Evolutionary conservation across 2,888 invertebrate genomes (phyloP).

Genomic region (Drosophila pegasa): DNA sequence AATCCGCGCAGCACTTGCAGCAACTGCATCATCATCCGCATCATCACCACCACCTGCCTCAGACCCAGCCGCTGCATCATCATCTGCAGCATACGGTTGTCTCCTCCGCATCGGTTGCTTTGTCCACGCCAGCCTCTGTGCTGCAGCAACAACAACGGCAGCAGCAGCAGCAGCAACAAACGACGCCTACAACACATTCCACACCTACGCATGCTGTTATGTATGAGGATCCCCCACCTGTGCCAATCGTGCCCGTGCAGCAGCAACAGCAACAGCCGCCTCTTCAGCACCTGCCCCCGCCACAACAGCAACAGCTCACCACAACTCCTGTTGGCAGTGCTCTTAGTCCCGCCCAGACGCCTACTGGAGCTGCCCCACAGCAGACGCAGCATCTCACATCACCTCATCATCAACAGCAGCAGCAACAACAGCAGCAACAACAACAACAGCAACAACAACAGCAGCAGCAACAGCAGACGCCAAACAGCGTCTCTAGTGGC

Average conservation of each 20-base stretch:
- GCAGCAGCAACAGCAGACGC: constrained; percentile 73
- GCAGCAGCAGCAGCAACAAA: constrained; percentile 82
- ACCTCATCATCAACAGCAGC: constrained; percentile 79
- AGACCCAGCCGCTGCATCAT: constrained; percentile 85
- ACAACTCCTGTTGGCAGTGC: constrained; percentile 81
- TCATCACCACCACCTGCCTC: constrained; percentile 85
- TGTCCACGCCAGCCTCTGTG: constrained; percentile 68
- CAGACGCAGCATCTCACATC: constrained; percentile 79
- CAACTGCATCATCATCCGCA: constrained; percentile 85
- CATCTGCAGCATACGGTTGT: constrained; percentile 68
- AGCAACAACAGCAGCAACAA: constrained; percentile 72
- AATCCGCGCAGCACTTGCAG: constrained; percentile 85
- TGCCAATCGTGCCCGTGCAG: constrained; percentile 82
- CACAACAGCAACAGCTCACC: constrained; percentile 78
- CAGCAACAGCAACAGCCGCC: constrained; percentile 63
- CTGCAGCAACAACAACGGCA: constrained; percentile 69
- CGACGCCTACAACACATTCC: constrained; percentile 86
- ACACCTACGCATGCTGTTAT: constrained; percentile 86
- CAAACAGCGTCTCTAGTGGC: constrained; percentile 83
- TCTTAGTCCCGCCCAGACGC: constrained; percentile 82
- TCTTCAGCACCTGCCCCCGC: constrained; percentile 70
- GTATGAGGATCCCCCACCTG: constrained; percentile 86
- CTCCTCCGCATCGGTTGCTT: constrained; percentile 64
- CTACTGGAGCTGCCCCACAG: constrained; percentile 76
- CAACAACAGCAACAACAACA: constrained; percentile 77